These are phyloP conservation scores for Caligus rogercresseyi DNA, from an alignment of 1,140 invertebrate species.

Conservation along the genomic window DNA sequence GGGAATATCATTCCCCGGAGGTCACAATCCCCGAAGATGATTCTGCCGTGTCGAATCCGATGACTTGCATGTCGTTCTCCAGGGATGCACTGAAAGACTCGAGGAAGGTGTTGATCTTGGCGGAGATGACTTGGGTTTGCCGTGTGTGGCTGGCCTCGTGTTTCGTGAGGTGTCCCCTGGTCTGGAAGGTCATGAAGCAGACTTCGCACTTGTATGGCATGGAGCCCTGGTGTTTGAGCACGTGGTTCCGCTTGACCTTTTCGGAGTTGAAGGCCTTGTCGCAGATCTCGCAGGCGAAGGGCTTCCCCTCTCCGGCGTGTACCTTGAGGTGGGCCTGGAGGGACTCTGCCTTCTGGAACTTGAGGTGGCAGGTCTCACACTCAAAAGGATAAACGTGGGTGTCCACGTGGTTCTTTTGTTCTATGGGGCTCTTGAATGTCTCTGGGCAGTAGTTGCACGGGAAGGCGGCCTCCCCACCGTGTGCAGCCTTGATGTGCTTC, in stretches of 20 bases:
- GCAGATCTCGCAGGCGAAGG: slow-evolving; percentile 16
- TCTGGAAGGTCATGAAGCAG: slow-evolving; percentile 17
- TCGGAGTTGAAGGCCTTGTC: slow-evolving; percentile 12
- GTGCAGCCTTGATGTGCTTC: slow-evolving; percentile 16
- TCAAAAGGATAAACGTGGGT: slow-evolving; percentile 5
- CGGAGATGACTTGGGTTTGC: slow-evolving; percentile 12
- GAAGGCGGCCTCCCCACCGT: slow-evolving; percentile 13
- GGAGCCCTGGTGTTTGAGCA: slow-evolving; percentile 12
- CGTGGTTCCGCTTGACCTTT: slow-evolving; percentile 11
- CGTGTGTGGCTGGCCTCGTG: slow-evolving; percentile 12
- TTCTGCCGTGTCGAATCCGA: background rate
- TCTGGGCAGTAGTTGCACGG: slow-evolving; percentile 9
- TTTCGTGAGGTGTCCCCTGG: slow-evolving; percentile 3
- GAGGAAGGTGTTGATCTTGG: slow-evolving; percentile 18
- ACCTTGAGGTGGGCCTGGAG: slow-evolving; percentile 1
- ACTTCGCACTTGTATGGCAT: slow-evolving; percentile 17
- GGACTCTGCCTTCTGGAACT: slow-evolving; percentile 15
- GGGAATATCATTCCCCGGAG: background rate
- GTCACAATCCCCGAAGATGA: background rate
- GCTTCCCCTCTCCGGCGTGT: slow-evolving; percentile 16
- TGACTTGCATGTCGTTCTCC: slow-evolving; percentile 9
- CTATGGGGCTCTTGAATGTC: slow-evolving; percentile 6
- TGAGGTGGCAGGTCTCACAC: slow-evolving; percentile 12
- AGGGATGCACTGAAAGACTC: slow-evolving; percentile 19
- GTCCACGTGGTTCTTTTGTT: slow-evolving; percentile 2